These are phyloP conservation scores for Minunthozetes semirufus DNA, from an alignment of 2,888 invertebrate genomes.

Conservation along the genomic window DNA sequence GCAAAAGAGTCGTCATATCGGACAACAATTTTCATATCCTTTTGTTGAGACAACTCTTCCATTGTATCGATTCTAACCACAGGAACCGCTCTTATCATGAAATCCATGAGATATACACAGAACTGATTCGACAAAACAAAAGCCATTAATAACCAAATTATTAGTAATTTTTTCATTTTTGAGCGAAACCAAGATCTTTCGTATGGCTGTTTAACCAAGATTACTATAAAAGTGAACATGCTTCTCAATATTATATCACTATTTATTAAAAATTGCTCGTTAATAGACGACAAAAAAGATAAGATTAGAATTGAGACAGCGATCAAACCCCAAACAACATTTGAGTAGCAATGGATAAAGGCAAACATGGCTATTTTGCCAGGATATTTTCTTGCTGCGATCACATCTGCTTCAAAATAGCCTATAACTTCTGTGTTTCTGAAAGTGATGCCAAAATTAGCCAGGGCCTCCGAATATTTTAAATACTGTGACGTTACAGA, in stretches of 20 bases:
- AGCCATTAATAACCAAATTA: not conserved
- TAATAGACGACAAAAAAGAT: not conserved
- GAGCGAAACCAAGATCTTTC: no score
- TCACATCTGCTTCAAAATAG: not conserved
- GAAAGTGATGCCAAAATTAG: not conserved
- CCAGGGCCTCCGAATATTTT: no score
- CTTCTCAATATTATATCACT: no score
- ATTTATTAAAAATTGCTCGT: no score
- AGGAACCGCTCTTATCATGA: not conserved
- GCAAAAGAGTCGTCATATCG: not conserved
- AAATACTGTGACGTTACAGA: no score
- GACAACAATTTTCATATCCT: not conserved
- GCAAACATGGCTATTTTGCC: not conserved
- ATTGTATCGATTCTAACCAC: not conserved
- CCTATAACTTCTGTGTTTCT: not conserved
- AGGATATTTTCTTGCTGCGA: not conserved
- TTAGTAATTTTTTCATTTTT: no score
- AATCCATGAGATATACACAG: not conserved
- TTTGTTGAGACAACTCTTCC: not conserved
- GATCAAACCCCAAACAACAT: not conserved
- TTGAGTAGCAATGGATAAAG: not conserved
- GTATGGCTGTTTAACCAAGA: no score
- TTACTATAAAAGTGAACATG: no score
- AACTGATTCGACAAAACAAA: not conserved
- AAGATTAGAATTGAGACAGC: not conserved